Base-by-base conservation (phyloP, 2,113 vertebrate species). In the Reinhardtius hippoglossoides region DNA sequence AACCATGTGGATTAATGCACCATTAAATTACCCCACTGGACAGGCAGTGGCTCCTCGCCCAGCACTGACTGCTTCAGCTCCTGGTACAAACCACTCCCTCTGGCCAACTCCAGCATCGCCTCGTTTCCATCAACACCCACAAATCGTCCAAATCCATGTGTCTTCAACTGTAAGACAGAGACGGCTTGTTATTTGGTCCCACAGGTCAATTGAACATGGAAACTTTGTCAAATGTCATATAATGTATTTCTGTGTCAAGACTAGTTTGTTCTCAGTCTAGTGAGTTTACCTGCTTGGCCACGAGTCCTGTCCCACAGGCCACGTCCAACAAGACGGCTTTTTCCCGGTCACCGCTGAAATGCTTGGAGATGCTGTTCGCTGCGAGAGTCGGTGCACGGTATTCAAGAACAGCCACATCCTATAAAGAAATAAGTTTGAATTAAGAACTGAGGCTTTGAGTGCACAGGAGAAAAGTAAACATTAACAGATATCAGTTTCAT, bases 251-350 rank as follows among this genome's bases (percentile, higher is more conserved):
- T 48, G n/a, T 63, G 31, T 63, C 16, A 56, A 58, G 2, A 42
- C 40, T 42, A 42, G 40, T 71, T 23, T 18, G n/a, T 18, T 44
- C 7, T 37, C 9, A 46, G 1, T 68, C 0, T 42, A 18, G 37
- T 46, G 14, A 37, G 18, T 76, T 91, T 85, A 97, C 97, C 95
- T 96, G 92, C 24, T 85, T 82, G 61, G 95, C 95, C 60, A 96
- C 95, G 1, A 97, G 91, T 74, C 96, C 97, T 2, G 97, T 97
- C 16, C 96, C 97, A 83, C 97, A 97, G n/a, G 96, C 96, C 74
- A 97, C 95, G 16, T 98, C 96, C 75, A 98, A 90, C 68, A 97
- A 90, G 21, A 91, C 27, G 3, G 94, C 93, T 7, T 52, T 67
- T 0, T 87, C 89, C 5, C 82, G 87, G 0, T 88, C 84, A 0